Evolutionary conservation across 2,113 vertebrate genomes (phyloP).

Genomic region (Leptocoma aspasia): DNA sequence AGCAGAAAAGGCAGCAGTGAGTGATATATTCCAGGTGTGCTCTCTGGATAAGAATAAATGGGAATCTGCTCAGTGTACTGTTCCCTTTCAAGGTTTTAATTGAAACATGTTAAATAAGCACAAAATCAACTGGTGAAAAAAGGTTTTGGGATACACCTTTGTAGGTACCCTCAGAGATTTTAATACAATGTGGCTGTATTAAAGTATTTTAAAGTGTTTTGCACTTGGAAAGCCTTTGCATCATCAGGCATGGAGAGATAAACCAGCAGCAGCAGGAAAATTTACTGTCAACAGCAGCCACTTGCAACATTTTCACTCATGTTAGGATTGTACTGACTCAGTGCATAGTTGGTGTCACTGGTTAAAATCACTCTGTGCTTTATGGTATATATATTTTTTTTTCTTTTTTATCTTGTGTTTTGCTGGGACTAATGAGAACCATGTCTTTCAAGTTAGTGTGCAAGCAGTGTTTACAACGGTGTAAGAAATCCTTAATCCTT

Average conservation of each 20-base stretch:
- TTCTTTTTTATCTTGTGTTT: background rate
- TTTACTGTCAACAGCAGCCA: background rate
- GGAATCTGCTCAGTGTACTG: background rate
- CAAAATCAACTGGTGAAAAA: background rate
- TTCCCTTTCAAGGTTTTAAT: background rate
- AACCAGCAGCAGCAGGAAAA: background rate
- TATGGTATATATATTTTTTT: background rate
- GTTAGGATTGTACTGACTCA: background rate
- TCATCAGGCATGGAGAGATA: background rate
- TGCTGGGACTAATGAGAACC: background rate
- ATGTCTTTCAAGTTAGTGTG: rapidly evolving
- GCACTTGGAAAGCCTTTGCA: background rate
- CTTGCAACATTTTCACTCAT: background rate
- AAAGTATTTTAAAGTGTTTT: background rate
- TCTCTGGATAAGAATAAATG: background rate
- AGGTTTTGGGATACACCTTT: background rate
- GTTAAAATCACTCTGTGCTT: background rate
- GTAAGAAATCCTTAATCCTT: background rate
- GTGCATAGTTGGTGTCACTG: background rate
- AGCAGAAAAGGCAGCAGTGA: background rate
- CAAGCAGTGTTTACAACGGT: background rate
- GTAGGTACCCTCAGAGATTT: background rate
- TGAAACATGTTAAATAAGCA: background rate
- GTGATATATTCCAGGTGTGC: background rate
- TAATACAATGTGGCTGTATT: background rate